phyloP scores from a whole-genome alignment of 64 coral and sea anemone species.

The Dendronephthya gigantea region DNA sequence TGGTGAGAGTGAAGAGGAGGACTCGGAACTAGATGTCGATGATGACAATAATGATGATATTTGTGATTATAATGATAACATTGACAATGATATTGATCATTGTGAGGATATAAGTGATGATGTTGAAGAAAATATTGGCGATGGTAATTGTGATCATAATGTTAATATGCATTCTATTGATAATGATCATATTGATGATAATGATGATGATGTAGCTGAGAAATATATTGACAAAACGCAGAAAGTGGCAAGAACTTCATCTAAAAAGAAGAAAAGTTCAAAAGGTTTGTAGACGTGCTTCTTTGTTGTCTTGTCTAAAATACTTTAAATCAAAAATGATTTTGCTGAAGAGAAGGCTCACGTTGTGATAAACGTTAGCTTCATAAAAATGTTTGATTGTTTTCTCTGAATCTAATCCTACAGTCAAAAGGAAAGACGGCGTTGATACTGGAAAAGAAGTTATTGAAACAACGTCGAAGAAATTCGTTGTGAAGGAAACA shows the following conservation, averaged over 20 bases:
- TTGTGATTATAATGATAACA: slow-evolving; percentile 1
- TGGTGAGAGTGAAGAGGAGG: background rate
- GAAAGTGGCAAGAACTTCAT: background rate
- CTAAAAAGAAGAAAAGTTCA: background rate
- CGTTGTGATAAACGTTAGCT: too few species aligned
- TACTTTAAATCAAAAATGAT: too few species aligned
- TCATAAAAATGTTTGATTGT: too few species aligned
- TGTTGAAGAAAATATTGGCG: background rate
- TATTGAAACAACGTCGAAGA: background rate
- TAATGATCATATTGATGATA: background rate
- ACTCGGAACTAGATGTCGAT: background rate
- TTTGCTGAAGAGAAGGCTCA: too few species aligned
- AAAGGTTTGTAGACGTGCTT: background rate
- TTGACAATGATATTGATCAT: slow-evolving; percentile 15
- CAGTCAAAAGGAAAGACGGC: background rate
- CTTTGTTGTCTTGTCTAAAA: too few species aligned
- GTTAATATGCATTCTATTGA: too few species aligned
- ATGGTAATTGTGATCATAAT: background rate
- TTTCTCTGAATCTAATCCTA: too few species aligned
- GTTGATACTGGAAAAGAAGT: background rate
- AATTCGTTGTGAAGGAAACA: background rate
- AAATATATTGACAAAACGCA: background rate
- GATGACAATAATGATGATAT: background rate
- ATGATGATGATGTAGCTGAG: background rate
- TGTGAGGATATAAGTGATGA: background rate